These are phyloP conservation scores for Furcifer pardalis DNA, from an alignment of 2,797 vertebrate species.

Conservation along the genomic window DNA sequence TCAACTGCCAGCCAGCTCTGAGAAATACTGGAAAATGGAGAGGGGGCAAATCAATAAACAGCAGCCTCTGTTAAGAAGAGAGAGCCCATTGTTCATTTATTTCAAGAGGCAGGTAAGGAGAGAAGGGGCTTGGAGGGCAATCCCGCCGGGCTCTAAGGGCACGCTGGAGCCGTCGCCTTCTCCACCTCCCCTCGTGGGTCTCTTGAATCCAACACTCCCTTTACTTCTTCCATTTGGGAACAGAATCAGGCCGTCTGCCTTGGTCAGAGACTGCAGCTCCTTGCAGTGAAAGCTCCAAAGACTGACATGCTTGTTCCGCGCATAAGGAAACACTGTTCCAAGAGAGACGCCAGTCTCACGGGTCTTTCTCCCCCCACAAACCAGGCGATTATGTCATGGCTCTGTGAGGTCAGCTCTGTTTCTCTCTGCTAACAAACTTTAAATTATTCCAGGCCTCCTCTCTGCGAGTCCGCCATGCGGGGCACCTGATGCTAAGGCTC, in stretches of 20 bases:
- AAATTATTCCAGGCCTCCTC: neutral
- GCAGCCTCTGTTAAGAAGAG: neutral
- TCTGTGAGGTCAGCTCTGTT: slow-evolving; percentile 60
- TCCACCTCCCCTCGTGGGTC: fast-evolving
- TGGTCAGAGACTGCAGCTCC: slow-evolving; percentile 39
- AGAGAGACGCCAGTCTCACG: neutral
- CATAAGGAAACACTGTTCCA: slow-evolving; percentile 67
- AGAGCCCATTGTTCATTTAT: neutral
- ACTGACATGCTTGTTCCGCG: slow-evolving; percentile 65
- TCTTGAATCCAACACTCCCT: fast-evolving
- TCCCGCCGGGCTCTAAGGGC: neutral
- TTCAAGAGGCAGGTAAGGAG: fast-evolving
- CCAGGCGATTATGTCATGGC: slow-evolving; percentile 54
- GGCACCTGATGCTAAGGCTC: slow-evolving; percentile 38
- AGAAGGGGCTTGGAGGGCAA: neutral
- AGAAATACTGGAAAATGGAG: neutral
- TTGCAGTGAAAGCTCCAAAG: slow-evolving; percentile 29
- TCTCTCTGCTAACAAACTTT: neutral
- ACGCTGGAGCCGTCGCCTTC: fast-evolving
- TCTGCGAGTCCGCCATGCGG: slow-evolving; percentile 46
- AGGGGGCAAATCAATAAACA: neutral
- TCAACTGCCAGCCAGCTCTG: neutral
- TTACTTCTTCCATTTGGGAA: neutral
- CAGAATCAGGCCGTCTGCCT: slow-evolving; percentile 23
- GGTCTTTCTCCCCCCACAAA: slow-evolving; percentile 15